These are phyloP conservation scores for Marronus borbonicus DNA, from an alignment of 2,888 invertebrate genomes.

Conservation along the genomic window DNA sequence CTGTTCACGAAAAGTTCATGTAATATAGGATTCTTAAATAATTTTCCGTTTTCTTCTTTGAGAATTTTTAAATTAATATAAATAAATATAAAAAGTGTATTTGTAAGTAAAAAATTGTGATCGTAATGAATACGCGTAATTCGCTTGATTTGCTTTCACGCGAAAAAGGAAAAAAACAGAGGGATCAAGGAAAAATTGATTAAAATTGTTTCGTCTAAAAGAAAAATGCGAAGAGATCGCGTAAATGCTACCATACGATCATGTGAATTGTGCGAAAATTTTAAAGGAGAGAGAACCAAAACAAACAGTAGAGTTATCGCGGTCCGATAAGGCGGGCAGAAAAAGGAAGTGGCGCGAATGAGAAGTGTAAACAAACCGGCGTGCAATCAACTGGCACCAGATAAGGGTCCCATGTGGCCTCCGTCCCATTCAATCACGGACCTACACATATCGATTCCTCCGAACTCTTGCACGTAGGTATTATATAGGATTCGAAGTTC, in stretches of 20 bases:
- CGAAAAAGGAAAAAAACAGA: background rate
- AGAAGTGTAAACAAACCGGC: constrained; percentile 63
- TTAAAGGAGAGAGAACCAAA: constrained; percentile 49
- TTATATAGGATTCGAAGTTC: background rate
- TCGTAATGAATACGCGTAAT: background rate
- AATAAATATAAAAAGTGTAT: too few species aligned
- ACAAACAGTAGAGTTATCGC: constrained; percentile 45
- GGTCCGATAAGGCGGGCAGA: constrained; percentile 49
- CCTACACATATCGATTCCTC: constrained; percentile 60
- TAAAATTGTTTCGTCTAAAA: background rate
- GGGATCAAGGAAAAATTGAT: background rate
- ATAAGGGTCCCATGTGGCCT: constrained; percentile 63
- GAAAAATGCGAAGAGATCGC: background rate
- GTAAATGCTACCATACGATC: background rate
- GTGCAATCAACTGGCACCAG: constrained; percentile 60
- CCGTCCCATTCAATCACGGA: constrained; percentile 64
- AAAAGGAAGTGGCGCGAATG: constrained; percentile 55
- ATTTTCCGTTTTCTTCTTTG: too few species aligned
- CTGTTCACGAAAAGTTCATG: too few species aligned
- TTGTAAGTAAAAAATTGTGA: too few species aligned
- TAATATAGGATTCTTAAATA: too few species aligned
- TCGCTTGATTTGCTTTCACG: background rate
- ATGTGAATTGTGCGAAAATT: constrained; percentile 28
- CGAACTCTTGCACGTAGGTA: constrained; percentile 45
- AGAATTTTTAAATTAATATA: too few species aligned